These are phyloP conservation scores for Nebria salina DNA, from an alignment of 2,888 invertebrate species.

Conservation along the genomic window DNA sequence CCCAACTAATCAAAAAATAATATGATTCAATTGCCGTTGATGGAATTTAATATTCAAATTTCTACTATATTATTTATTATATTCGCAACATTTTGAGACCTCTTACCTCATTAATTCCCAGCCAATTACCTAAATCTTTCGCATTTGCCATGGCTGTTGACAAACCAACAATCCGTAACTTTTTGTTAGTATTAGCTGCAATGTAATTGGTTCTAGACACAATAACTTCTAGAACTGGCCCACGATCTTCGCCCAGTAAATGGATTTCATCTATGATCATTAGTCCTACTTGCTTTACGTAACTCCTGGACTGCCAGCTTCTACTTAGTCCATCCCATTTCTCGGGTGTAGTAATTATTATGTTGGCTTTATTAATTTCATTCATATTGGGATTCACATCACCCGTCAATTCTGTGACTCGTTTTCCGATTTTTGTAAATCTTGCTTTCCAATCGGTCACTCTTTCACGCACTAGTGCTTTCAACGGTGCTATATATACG, in stretches of 20 bases:
- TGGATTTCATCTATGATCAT: conserved; percentile 99
- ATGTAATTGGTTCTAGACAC: conserved; percentile 98
- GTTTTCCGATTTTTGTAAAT: conserved; percentile 78
- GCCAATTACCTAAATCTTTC: conserved; percentile 95
- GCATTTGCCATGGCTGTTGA: conserved; percentile 99
- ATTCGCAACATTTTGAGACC: no score
- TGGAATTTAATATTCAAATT: no score
- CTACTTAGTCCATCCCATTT: conserved; percentile 99
- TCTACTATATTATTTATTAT: no score
- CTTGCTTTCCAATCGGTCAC: conserved; percentile 94
- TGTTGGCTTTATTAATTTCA: conserved; percentile 83
- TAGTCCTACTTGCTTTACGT: conserved; percentile 89
- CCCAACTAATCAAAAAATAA: conserved; percentile 77
- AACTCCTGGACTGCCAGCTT: conserved; percentile 96
- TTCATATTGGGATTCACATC: conserved; percentile 87
- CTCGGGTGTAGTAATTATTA: conserved; percentile 99
- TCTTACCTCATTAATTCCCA: conserved; percentile 76
- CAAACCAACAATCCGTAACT: conserved; percentile 90
- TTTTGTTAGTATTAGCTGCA: conserved; percentile 84
- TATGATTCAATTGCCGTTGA: not conserved
- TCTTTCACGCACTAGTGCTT: conserved; percentile 96
- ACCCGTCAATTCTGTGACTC: conserved; percentile 96
- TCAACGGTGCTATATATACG: conserved; percentile 98
- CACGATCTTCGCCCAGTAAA: conserved; percentile 89
- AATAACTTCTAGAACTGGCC: conserved; percentile 94